Base-by-base conservation (phyloP, 2,113 vertebrate genomes). In the Malurus elegans region DNA sequence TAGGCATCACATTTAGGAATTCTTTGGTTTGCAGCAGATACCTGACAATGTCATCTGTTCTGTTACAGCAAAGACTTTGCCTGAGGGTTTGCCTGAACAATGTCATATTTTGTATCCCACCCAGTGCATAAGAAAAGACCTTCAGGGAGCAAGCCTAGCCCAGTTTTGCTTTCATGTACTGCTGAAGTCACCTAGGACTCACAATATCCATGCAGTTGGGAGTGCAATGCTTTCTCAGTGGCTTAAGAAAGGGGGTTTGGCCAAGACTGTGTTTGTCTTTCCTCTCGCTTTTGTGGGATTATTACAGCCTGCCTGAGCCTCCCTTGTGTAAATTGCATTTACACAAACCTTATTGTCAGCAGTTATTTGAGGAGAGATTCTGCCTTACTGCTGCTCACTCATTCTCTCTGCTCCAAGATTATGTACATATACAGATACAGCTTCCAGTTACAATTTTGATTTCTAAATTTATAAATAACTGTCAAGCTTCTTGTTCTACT, bases 401-500 rank as follows among this genome's bases (percentile, higher is more conserved):
- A 34, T 72, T 74, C 10, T 70, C 32, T 80, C 65, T 56, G 29
- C 70, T 89, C n/a, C 14, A 14, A 50, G 57, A 62, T 76, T 54
- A 50, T 0, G 0, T 65, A n/a, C 16, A 12, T 8, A 28, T 65
- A 73, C 0, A 3, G 47, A 64, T 79, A 36, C 6, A 48, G 76
- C 69, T 96, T 95, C 69, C 38, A 81, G 29, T 75, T 86, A 57
- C 51, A 47, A 31, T 71, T 90, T 88, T 90, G 86, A 86, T 53
- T 64, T 92, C 53, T 93, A 74, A 83, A 78, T 88, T 47, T 69
- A 76, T 89, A 87, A 87, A 82, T 45, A 12, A 60, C 17, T 65
- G 32, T 86, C 14, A 48, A 16, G 18, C 31, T 65, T 3, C 38
- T 82, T 73, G 38, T 73, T 79, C 76, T 76, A 32, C 53, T 79